A percentile compares a stretch with the other conserved stretches of the same genome.
These are phyloP conservation scores for Nothoprocta pentlandii DNA, from an alignment of 2,113 vertebrate genomes.

Conservation along the genomic window DNA sequence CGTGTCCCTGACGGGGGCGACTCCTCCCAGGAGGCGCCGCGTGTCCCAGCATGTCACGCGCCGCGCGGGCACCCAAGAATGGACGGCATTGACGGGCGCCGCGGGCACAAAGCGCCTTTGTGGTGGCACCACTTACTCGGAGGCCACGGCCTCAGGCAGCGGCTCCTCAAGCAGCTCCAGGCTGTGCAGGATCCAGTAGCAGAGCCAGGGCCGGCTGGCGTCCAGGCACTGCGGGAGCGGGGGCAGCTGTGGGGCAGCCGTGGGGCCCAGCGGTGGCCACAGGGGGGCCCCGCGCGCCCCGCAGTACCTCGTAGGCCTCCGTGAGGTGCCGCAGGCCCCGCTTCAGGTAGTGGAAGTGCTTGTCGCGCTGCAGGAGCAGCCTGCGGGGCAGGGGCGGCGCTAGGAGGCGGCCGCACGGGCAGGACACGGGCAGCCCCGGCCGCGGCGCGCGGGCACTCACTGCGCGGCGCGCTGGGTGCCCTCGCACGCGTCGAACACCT, in stretches of 20 bases:
- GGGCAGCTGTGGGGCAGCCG: constrained; percentile 22
- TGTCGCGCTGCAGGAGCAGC: constrained; percentile 88
- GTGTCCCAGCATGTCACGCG: too few species aligned
- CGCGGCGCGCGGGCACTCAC: too few species aligned
- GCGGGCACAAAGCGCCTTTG: constrained; percentile 74
- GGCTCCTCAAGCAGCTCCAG: constrained; percentile 92
- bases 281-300: too few species aligned
- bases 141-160: constrained; percentile 84
- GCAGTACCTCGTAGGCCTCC: constrained; percentile 92
- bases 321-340: constrained; percentile 94
- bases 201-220: constrained; percentile 97
- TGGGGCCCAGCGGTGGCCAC: neutral
- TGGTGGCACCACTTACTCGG: constrained; percentile 87
- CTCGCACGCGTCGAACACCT: too few species aligned
- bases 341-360: constrained; percentile 95
- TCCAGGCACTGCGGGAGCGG: constrained; percentile 88
- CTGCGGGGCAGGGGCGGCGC: constrained; percentile 64
- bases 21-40: neutral
- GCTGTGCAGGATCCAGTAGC: constrained; percentile 99
- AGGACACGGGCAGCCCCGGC: too few species aligned
- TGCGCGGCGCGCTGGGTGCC: too few species aligned
- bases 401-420: too few species aligned
- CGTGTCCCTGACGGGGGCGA: neutral
- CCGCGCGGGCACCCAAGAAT: constrained; percentile 64
- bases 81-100: constrained; percentile 69